These are phyloP conservation scores for Nothocercus julius DNA, from an alignment of 2,113 vertebrate genomes.

Conservation along the genomic window DNA sequence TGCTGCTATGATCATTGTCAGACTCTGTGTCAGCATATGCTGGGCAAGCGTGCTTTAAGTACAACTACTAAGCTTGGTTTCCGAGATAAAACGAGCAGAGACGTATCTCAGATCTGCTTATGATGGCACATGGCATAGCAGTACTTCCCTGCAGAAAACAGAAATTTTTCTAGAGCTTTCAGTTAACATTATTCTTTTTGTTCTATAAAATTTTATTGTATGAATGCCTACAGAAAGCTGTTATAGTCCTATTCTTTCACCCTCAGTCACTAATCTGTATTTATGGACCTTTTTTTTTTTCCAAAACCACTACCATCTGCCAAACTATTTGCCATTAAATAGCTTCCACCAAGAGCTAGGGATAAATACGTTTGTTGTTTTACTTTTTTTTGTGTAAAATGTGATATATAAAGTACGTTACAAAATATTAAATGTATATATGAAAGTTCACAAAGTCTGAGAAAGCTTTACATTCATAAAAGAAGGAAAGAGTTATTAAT, in stretches of 20 bases:
- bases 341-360: neutral
- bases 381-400: neutral
- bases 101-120: neutral
- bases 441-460: neutral
- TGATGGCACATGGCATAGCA: neutral
- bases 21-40: neutral
- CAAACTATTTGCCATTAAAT: neutral
- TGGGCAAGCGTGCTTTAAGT: neutral
- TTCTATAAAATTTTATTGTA: neutral
- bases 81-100: neutral
- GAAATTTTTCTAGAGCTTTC: neutral
- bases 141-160: neutral
- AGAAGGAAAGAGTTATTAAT: neutral
- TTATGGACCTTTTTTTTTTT: neutral
- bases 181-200: neutral
- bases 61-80: neutral
- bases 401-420: neutral
- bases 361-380: neutral
- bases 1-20: neutral
- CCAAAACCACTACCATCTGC: neutral
- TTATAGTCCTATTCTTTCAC: neutral
- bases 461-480: neutral
- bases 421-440: neutral
- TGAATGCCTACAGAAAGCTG: neutral
- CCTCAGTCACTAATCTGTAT: neutral